Evolutionary conservation across 2,797 vertebrate genomes (phyloP), one percentile per base, ranked within the genome.

Genomic region (Bucorvus abyssinicus): DNA sequence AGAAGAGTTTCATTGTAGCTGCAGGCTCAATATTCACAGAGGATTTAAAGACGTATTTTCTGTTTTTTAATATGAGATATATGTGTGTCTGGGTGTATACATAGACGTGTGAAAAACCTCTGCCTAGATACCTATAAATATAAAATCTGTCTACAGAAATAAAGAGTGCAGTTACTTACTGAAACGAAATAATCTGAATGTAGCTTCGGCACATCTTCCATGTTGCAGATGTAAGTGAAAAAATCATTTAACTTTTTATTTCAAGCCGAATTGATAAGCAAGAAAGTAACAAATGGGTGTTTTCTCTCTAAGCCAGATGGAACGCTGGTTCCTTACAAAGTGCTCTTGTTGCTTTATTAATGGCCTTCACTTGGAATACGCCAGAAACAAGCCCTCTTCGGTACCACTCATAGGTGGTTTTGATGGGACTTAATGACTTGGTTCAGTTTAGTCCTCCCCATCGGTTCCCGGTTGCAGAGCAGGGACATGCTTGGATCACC

Each of bases 1-100:
- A 96, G 98, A 98, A 97, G 98, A 98, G 98, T 98, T 98, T 98
- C 98, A 97, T 98, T 98, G 98, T 99, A 98, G 98, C 99, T 99
- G 98, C 98, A 96, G 98, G 99, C 98, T 98, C 97, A 96, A 97
- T 98, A 96, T 98, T 98, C 93, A 92, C 26, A 97, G 97, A 97
- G 97, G 97, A 98, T 98, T 98, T 98, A 97, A 98, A 97, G 97
- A 98, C 92, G 91, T 96, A 95, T 97, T 96, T 87, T 77, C 53
- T 63, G 64, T 27, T 94, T 87, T 96, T 95, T 91, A 77, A 69
- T 92, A 68, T 26, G 53, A 90, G 90, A 87, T 90, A 38, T 85
- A 30, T 74, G 75, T 70, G n/a, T 83, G 85, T 32, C 60, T 84
- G 64, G 17, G 36, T 32, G 21, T 83, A 5, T 14, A 29, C 30